Conservation (phyloP, 2,888 invertebrate genomes). For the Tetanocera ferruginea region DNA sequence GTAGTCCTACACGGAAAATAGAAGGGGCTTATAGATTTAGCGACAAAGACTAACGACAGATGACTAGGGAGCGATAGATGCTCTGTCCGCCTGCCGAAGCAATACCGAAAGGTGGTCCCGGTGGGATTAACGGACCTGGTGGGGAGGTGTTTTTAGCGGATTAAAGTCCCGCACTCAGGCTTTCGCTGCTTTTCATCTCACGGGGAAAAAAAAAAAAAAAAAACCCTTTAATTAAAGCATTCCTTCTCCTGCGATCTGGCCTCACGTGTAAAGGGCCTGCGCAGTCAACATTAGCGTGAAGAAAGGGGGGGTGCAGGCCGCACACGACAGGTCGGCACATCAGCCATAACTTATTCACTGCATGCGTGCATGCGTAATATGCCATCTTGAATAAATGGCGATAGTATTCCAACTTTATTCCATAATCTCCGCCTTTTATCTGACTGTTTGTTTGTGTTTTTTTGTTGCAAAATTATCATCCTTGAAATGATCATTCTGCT, state of each 20-base stretch:
- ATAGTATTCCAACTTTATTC: not conserved
- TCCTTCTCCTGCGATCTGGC: not conserved
- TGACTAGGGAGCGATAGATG: too few species aligned
- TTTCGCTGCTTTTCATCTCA: too few species aligned
- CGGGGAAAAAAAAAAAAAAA: too few species aligned
- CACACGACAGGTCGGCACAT: constrained; percentile 35
- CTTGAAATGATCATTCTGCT: too few species aligned
- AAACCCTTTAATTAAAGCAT: constrained; percentile 11
- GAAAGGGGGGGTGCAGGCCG: constrained; percentile 38
- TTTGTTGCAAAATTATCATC: not conserved
- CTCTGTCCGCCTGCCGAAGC: too few species aligned
- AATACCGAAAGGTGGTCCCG: too few species aligned
- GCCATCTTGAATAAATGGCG: not conserved
- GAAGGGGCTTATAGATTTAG: too few species aligned
- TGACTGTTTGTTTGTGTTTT: not conserved
- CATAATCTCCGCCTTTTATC: not conserved
- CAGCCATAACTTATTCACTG: constrained; percentile 31
- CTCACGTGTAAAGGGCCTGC: constrained; percentile 24
- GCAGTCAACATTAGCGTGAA: constrained; percentile 35
- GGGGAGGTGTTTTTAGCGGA: too few species aligned
- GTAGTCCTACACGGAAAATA: too few species aligned
- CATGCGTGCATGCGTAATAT: constrained; percentile 23
- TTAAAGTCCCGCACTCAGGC: too few species aligned
- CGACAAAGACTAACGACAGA: too few species aligned
- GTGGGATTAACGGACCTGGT: too few species aligned